phyloP scores from a whole-genome alignment of 1,140 invertebrate species.

The Melipona quadrifasciata region DNA sequence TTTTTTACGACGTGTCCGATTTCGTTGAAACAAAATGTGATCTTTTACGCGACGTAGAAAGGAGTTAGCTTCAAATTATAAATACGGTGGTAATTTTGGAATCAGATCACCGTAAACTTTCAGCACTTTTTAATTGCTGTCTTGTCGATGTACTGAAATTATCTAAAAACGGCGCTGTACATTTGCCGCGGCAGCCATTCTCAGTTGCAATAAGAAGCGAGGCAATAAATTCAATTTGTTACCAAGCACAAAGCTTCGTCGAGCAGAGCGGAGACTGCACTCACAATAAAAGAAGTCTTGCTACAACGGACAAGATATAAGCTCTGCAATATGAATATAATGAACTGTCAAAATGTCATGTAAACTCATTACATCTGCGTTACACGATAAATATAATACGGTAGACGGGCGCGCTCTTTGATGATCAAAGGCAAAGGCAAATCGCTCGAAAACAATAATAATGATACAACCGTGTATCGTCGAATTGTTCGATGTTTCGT shows the following conservation, averaged over 20 bases:
- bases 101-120: too few relatives aligned
- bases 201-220: background rate
- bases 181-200: too few relatives aligned
- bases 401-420: background rate
- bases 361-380: background rate
- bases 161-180: too few relatives aligned
- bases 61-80: too few relatives aligned
- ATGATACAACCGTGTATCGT: too few relatives aligned
- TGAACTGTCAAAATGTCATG: constrained; percentile 21
- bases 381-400: background rate
- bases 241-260: background rate
- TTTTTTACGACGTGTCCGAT: too few relatives aligned
- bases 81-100: too few relatives aligned
- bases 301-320: background rate
- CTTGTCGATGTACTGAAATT: too few relatives aligned
- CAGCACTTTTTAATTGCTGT: too few relatives aligned
- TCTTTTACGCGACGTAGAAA: too few relatives aligned
- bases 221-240: background rate
- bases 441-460: background rate
- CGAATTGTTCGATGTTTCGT: background rate
- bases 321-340: constrained; percentile 7
- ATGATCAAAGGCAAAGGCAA: too few relatives aligned
- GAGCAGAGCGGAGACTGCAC: background rate
- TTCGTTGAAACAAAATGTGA: too few relatives aligned
- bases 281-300: background rate